Conservation (phyloP, 2,888 invertebrate genomes). For the Diarsia mendica region DNA sequence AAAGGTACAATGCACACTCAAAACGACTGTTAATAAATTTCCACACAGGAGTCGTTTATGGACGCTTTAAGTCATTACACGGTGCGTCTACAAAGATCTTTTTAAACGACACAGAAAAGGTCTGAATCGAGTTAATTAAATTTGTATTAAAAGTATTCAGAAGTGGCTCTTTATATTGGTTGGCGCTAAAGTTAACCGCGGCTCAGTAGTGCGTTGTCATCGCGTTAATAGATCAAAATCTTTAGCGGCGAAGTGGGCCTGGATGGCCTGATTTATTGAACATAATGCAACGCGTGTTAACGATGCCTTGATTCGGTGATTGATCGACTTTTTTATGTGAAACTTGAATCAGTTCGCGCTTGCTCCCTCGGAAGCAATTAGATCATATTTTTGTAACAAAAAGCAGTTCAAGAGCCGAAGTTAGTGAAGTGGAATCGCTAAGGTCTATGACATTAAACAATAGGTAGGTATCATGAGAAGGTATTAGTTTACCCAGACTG, state of each 20-base stretch:
- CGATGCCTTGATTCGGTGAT: conserved; percentile 88
- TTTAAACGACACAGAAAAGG: conserved; percentile 84
- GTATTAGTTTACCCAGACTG: conserved; percentile 38
- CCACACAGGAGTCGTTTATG: conserved; percentile 86
- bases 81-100: conserved; percentile 85
- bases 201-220: conserved; percentile 81
- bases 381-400: conserved; percentile 66
- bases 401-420: conserved; percentile 41
- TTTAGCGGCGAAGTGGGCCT: conserved; percentile 82
- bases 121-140: conserved; percentile 88
- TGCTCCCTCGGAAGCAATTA: conserved; percentile 82
- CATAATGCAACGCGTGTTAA: conserved; percentile 87
- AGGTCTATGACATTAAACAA: conserved; percentile 60
- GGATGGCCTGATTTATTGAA: conserved; percentile 85
- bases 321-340: conserved; percentile 84
- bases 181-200: conserved; percentile 86
- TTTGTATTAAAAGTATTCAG: conserved; percentile 85
- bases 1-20: conserved; percentile 81
- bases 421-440: conserved; percentile 56
- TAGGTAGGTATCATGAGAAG: conserved; percentile 33
- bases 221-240: conserved; percentile 88
- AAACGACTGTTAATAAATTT: conserved; percentile 85
- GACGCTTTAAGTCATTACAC: conserved; percentile 88
- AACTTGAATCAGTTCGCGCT: conserved; percentile 79
- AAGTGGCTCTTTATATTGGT: conserved; percentile 85